Conservation (phyloP, 2,113 vertebrate species). For the Zosterops pallidus region DNA sequence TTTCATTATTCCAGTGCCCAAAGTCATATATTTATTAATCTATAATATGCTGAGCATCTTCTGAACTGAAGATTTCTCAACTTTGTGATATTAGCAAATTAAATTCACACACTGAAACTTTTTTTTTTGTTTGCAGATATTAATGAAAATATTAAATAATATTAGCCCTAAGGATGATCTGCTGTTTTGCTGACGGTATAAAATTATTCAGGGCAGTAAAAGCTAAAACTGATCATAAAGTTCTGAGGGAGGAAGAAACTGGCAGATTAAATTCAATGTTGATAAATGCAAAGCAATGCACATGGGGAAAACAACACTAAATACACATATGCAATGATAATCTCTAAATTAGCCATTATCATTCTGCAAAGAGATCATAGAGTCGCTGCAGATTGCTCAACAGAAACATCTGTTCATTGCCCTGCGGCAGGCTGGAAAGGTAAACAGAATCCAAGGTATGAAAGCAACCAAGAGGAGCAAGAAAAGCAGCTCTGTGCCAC, state of each 20-base stretch:
- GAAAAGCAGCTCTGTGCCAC: not conserved
- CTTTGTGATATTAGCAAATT: not conserved
- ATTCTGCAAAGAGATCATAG: conserved; percentile 56
- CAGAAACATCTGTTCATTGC: conserved; percentile 51
- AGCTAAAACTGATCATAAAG: conserved; percentile 15
- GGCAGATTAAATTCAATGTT: conserved; percentile 51
- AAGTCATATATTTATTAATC: conserved; percentile 10
- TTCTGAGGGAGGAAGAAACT: conserved; percentile 47
- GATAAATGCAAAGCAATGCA: conserved; percentile 54
- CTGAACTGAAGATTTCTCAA: not conserved
- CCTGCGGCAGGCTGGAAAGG: conserved; percentile 25
- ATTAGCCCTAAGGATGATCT: conserved; percentile 5
- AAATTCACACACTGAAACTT: not conserved
- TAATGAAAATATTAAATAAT: conserved; percentile 60
- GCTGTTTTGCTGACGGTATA: not conserved
- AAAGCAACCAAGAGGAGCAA: not conserved
- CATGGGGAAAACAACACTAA: conserved; percentile 59
- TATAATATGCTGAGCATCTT: not conserved
- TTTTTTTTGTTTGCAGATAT: conserved; percentile 17
- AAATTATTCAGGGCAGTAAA: conserved; percentile 39
- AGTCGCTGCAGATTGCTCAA: conserved; percentile 36
- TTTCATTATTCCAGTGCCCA: not conserved
- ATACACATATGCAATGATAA: conserved; percentile 52
- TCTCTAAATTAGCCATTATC: conserved; percentile 63
- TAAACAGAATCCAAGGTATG: conserved; percentile 34